Base-by-base conservation (phyloP, 2,113 vertebrate species). In the Sprattus sprattus region DNA sequence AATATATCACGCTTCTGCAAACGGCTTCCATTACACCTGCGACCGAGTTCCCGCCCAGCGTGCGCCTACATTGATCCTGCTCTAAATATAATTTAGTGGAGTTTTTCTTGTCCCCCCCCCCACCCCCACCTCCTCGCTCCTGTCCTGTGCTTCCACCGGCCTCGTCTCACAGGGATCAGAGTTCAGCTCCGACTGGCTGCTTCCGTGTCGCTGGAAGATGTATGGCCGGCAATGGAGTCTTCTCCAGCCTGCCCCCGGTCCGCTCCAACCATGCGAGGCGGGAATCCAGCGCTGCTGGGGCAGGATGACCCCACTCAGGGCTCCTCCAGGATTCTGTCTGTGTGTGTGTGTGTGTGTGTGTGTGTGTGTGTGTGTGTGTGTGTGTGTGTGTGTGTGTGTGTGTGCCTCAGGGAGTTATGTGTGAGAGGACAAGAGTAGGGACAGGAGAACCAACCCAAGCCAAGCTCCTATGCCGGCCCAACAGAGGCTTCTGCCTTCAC, bases 1-100 rank as follows among this genome's bases (percentile, higher is more conserved):
- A 92, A 95, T 96, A 95, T 89, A 96, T 95, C 95, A 95, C 92
- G 88, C 88, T 85, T 75, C 87, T 90, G 90, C 90, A 90, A 84
- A 86, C 89, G 87, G 87, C 81, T 87, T 90, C 87, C 84, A 86
- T 90, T 88, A 88, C 84, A 87, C 86, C 86, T 88, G 75, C 85
- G 28, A 39, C 86, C 71, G 75, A 81, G 82, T 84, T 88, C 84
- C 88, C 85, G 39, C 86, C 54, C 75, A 81, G 86, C 82, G 67
- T 84, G 81, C 45, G 81, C 88, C 50, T 82, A 80, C 83, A 82
- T 86, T 85, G 86, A 88, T 87, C 88, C 85, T 44, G 49, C 67
- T 81, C 85, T 88, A 86, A 81, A 39, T 92, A 60, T 85, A 84
- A 88, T 89, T 84, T 87, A 46, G 15, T 85, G 67, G 44, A 87